Base-by-base conservation (phyloP, 2,113 vertebrate genomes). In the Oreocharis arfaki region DNA sequence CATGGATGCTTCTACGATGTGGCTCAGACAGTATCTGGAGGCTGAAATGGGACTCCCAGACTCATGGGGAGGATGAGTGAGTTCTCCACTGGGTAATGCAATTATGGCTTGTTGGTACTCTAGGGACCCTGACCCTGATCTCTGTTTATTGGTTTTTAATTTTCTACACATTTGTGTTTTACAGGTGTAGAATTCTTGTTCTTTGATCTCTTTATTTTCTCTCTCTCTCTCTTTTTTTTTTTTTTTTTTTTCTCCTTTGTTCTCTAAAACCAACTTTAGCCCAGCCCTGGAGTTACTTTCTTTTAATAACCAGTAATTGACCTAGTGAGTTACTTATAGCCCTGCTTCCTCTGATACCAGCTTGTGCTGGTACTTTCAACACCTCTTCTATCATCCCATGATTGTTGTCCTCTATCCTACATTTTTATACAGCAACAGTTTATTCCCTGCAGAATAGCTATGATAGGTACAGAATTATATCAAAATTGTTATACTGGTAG, bases 401-500 rank as follows among this genome's bases (percentile, higher is more conserved):
- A 17, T 3, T 69, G 20, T 30, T n/a, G 30, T 52, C 7, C 21
- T 57, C n/a, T 74, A 19, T 9, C 3, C 7, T 56, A 14, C 4
- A 3, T 61, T 74, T 95, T 81, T 35, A 33, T 61, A 33, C 5
- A 44, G 26, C 30, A 44, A 37, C n/a, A 47, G 5, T n/a, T 83
- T 32, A 16, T 55, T 73, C 41, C 64, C 39, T 84, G 35, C 20
- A 52, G 33, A 84, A 19, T 33, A 64, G 19, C 3, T 53, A 22
- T n/a, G 37, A 42, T 5, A 74, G 47, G 16, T 61, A 78, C 22
- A 64, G 52, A 85, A 63, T 49, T 46, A 26, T 2, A 67, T 55
- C 5, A 50, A 1, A 75, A 46, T 27, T 47, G 0, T 55, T 75
- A 26, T 13, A 30, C 4, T 0, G 1, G 4, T 44, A 67, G n/a